Conservation (phyloP, 2,888 invertebrate species). For the Dynastes maya region DNA sequence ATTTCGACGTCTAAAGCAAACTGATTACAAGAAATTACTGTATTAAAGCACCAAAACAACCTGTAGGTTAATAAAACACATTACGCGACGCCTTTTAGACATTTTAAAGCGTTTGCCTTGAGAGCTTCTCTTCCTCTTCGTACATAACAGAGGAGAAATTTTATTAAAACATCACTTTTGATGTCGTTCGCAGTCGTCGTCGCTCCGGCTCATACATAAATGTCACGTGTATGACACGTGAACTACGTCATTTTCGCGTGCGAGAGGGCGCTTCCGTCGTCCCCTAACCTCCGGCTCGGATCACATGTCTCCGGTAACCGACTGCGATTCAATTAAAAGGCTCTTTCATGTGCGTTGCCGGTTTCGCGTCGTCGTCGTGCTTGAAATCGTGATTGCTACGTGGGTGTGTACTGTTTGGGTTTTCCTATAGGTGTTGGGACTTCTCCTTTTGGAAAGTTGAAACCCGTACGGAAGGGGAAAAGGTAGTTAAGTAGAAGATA, state of each 20-base stretch:
- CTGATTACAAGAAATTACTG: no score
- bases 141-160: slow-evolving; percentile 12
- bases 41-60: no score
- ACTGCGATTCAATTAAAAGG: slow-evolving; percentile 34
- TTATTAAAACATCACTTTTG: slow-evolving; percentile 19
- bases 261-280: background rate
- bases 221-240: slow-evolving; percentile 32
- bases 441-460: background rate
- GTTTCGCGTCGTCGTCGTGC: background rate
- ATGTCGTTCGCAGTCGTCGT: background rate
- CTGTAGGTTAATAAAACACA: no score
- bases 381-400: background rate
- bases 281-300: slow-evolving; percentile 25
- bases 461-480: background rate
- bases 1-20: no score
- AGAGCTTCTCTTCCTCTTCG: background rate
- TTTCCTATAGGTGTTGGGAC: background rate
- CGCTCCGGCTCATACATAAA: slow-evolving; percentile 21
- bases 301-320: slow-evolving; percentile 37
- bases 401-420: background rate
- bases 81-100: no score
- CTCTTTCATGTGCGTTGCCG: slow-evolving; percentile 23
- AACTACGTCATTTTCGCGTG: slow-evolving; percentile 22
- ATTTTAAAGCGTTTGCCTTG: background rate
- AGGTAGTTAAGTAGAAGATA: background rate